These are phyloP conservation scores for Camptogramma bilineatum DNA, from an alignment of 2,888 invertebrate species.

Conservation along the genomic window DNA sequence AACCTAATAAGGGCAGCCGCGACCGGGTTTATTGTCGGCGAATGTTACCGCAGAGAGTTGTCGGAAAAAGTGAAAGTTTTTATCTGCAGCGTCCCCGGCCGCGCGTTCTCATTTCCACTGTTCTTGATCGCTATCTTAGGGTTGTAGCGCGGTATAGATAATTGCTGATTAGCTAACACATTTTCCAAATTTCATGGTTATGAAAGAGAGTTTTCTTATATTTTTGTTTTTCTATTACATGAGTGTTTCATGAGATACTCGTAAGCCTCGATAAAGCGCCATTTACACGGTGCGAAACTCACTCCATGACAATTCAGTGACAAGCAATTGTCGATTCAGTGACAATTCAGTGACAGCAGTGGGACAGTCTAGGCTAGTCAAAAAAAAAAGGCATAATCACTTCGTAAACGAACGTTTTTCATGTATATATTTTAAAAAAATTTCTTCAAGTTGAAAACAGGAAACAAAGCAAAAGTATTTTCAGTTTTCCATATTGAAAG, in stretches of 20 bases:
- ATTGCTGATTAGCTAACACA: slow-evolving; percentile 59
- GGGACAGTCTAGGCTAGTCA: no score
- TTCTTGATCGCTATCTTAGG: slow-evolving; percentile 77
- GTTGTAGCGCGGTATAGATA: slow-evolving; percentile 59
- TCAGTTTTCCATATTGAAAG: no score
- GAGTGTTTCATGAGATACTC: not conserved
- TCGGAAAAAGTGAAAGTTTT: slow-evolving; percentile 83
- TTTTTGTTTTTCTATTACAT: slow-evolving; percentile 3
- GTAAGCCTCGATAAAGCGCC: no score
- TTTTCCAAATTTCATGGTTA: slow-evolving; percentile 19
- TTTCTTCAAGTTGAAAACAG: no score
- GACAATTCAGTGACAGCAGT: no score
- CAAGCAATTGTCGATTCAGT: no score
- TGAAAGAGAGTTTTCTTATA: slow-evolving; percentile 1
- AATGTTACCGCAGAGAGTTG: slow-evolving; percentile 75
- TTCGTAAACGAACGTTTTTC: no score
- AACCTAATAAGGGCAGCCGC: slow-evolving; percentile 72
- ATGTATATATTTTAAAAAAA: no score
- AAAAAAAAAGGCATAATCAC: no score
- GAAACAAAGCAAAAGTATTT: no score
- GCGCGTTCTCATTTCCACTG: slow-evolving; percentile 77
- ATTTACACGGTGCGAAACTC: no score
- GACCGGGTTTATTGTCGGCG: slow-evolving; percentile 72
- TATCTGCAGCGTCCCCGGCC: slow-evolving; percentile 76
- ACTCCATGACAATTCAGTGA: no score